Base-by-base conservation (phyloP, 2,888 invertebrate genomes). In the Cephus spinipes region DNA sequence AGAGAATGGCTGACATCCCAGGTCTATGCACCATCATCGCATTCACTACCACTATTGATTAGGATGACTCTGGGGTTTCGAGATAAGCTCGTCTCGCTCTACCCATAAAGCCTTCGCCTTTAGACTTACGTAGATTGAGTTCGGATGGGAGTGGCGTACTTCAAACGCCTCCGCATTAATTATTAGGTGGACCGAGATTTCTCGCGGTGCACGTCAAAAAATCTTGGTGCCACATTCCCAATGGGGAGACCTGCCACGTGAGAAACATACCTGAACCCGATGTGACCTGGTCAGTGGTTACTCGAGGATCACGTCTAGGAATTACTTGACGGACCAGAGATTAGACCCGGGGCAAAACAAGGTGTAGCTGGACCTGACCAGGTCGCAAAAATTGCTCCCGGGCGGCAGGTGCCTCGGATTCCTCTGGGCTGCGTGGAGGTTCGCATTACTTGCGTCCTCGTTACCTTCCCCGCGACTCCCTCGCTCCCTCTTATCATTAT, bases 81-180 rank as follows among this genome's bases (percentile, higher is more conserved):
- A 86, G 88, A 88, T 89, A 87, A 88, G 87, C 87, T 85, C 81
- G 82, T 76, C 81, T 79, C 80, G 68, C 71, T 71, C 79, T 74
- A 36, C 73, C 76, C 80, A 78, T 78, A 76, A 78, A 74, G 40
- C 74, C 79, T 73, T 77, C 76, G 83, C 84, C 85, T 85, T 85
- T 81, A 81, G 81, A 83, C 79, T 81, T 80, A 81, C 83, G 84
- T 87, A 89, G 89, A 90, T 89, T 89, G 89, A 90, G 89, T 88
- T 88, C 87, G 87, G 87, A 88, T 88, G 87, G 90, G 89, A 88
- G 90, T 89, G 89, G 86, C 87, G 83, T 83, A 86, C 86, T 87
- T 89, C 88, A 87, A 89, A 89, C 89, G 87, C 89, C 87, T 88
- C 86, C 85, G 87, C 89, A 88, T 88, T 89, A 89, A 89, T 89